Percentiles rank a stretch among this genome's conserved stretches.
Conservation (phyloP, 2,888 invertebrate species). For the Amphipoea lucens region DNA sequence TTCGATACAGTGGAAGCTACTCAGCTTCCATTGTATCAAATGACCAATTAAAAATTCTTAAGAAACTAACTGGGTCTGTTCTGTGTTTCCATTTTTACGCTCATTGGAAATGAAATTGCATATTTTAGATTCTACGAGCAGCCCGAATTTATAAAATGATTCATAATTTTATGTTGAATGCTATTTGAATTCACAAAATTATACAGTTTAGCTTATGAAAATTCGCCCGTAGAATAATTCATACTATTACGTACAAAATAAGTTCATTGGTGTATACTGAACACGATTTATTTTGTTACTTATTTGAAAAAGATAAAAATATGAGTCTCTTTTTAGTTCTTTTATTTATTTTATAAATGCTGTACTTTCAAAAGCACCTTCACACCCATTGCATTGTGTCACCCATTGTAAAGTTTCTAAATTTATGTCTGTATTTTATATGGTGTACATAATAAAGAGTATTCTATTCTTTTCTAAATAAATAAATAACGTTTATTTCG, state of each 20-base stretch:
- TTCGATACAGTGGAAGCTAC: no score
- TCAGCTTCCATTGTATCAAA: conserved; percentile 53
- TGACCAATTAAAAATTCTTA: conserved; percentile 48
- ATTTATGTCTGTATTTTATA: no score
- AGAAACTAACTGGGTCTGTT: conserved; percentile 33
- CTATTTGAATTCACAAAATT: conserved; percentile 58
- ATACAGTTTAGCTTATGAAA: conserved; percentile 59
- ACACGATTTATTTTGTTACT: conserved; percentile 6
- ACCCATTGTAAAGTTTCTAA: no score
- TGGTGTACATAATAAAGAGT: no score
- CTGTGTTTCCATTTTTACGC: conserved; percentile 48
- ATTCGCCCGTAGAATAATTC: conserved; percentile 51
- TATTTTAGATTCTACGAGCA: conserved; percentile 42
- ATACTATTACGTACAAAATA: conserved; percentile 31
- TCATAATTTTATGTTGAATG: conserved; percentile 60
- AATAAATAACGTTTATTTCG: neutral
- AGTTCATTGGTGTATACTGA: conserved; percentile 23
- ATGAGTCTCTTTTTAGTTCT: neutral
- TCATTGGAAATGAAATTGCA: conserved; percentile 52
- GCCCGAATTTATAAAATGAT: conserved; percentile 57
- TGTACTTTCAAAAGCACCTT: neutral
- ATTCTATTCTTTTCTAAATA: neutral
- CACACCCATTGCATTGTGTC: no score
- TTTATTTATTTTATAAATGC: neutral
- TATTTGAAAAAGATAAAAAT: neutral